phyloP scores from a whole-genome alignment of 2,888 invertebrate genomes.

The Leptinotarsa rubiginosa region DNA sequence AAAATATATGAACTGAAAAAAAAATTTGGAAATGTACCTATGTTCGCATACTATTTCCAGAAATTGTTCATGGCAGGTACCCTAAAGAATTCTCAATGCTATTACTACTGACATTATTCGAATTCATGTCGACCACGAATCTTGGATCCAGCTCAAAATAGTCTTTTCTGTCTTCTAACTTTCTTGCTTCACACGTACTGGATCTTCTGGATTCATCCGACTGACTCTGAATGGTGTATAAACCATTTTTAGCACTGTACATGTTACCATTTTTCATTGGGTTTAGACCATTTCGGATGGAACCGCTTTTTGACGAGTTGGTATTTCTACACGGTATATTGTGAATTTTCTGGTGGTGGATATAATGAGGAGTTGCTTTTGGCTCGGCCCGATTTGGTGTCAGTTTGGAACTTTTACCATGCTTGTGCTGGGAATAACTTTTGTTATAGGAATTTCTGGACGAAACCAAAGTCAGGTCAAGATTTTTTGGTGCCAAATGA shows the following conservation, averaged over 20 bases:
- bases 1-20: no score
- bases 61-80: conserved; percentile 69
- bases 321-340: conserved; percentile 33
- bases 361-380: conserved; percentile 31
- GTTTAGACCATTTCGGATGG: conserved; percentile 30
- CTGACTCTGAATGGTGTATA: conserved; percentile 66
- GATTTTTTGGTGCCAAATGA: conserved; percentile 62
- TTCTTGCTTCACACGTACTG: conserved; percentile 53
- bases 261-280: conserved; percentile 46
- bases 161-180: conserved; percentile 46
- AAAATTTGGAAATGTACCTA: no score
- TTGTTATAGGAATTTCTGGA: conserved; percentile 54
- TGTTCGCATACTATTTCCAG: neutral
- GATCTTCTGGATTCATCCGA: conserved; percentile 64
- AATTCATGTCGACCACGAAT: conserved; percentile 31
- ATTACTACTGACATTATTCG: conserved; percentile 61
- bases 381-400: conserved; percentile 24
- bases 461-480: conserved; percentile 48
- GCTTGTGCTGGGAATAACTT: conserved; percentile 47
- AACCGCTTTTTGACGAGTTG: conserved; percentile 22
- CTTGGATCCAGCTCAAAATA: conserved; percentile 49
- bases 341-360: conserved; percentile 36
- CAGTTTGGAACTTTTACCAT: conserved; percentile 47
- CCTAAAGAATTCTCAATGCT: conserved; percentile 75
- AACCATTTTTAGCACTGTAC: conserved; percentile 65